A percentile compares a stretch with the other conserved stretches of the same genome.
phyloP scores from a whole-genome alignment of 2,113 vertebrate species.

The Monopterus albus region DNA sequence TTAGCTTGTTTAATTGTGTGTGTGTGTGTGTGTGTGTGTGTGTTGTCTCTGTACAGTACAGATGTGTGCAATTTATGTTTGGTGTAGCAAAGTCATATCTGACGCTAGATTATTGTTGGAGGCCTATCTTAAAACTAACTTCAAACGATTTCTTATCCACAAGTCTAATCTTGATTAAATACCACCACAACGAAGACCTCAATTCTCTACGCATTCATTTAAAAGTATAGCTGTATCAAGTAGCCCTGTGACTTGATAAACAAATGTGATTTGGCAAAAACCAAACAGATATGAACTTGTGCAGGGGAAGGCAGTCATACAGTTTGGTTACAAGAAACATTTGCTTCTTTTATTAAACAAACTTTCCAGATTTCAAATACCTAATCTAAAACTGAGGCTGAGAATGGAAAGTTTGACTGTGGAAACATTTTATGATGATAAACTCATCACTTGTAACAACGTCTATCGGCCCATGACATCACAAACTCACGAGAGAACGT shows the following conservation, averaged over 20 bases:
- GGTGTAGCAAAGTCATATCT: slow-evolving; percentile 52
- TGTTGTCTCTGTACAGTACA: slow-evolving; percentile 8
- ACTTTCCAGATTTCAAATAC: slow-evolving; percentile 20
- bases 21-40: background rate
- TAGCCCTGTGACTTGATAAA: slow-evolving; percentile 21
- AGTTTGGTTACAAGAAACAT: slow-evolving; percentile 29
- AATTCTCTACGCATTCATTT: background rate
- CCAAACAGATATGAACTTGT: slow-evolving; percentile 17
- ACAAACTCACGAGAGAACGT: slow-evolving; percentile 20
- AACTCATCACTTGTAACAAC: slow-evolving; percentile 19
- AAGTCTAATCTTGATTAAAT: slow-evolving; percentile 41
- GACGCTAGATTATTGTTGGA: slow-evolving; percentile 23
- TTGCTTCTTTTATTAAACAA: slow-evolving; percentile 8
- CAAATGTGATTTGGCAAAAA: slow-evolving; percentile 14
- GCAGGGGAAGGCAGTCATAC: background rate
- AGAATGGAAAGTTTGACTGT: slow-evolving; percentile 16
- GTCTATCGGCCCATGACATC: slow-evolving; percentile 34
- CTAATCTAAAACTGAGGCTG: slow-evolving; percentile 16
- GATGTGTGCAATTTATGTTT: slow-evolving; percentile 47
- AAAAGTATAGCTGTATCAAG: slow-evolving; percentile 11
- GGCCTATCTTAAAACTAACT: slow-evolving; percentile 19
- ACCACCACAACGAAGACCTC: background rate
- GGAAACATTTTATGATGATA: slow-evolving; percentile 36
- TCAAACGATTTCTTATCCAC: slow-evolving; percentile 34
- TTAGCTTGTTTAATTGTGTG: slow-evolving; percentile 38